Percentiles rank a stretch among this genome's conserved stretches.
phyloP scores from a whole-genome alignment of 2,888 invertebrate species.

The Itoplectis maculator region DNA sequence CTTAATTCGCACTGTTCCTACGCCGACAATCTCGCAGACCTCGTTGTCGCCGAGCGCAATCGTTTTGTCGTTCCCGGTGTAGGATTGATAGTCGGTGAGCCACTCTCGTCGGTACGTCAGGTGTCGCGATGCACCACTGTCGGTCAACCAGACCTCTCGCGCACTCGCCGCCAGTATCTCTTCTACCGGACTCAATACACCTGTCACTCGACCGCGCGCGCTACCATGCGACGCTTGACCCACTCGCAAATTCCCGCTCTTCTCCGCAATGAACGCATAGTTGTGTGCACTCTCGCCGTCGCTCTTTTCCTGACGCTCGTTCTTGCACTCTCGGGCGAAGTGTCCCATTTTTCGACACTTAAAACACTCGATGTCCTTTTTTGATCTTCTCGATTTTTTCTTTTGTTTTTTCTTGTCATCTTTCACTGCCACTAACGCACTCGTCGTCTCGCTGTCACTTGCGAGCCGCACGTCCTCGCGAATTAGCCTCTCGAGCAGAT shows the following conservation, averaged over 20 bases:
- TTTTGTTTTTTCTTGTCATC: neutral
- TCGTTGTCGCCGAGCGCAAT: neutral
- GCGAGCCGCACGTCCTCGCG: slow-evolving; percentile 50
- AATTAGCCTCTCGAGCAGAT: slow-evolving; percentile 55
- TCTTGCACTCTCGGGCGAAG: slow-evolving; percentile 7
- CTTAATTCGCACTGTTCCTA: neutral
- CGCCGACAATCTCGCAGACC: neutral
- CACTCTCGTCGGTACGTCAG: neutral
- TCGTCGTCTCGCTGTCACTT: slow-evolving; percentile 19
- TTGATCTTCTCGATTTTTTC: slow-evolving; percentile 3
- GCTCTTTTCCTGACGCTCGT: slow-evolving; percentile 34
- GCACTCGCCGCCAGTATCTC: slow-evolving; percentile 29
- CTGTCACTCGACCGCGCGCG: slow-evolving; percentile 17
- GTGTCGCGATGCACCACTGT: slow-evolving; percentile 9
- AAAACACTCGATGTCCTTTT: slow-evolving; percentile 23
- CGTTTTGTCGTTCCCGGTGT: neutral
- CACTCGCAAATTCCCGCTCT: neutral
- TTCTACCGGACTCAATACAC: neutral
- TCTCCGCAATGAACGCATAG: slow-evolving; percentile 8
- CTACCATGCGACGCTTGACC: neutral
- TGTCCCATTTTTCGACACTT: slow-evolving; percentile 31
- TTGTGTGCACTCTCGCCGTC: slow-evolving; percentile 24
- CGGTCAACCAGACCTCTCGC: slow-evolving; percentile 11
- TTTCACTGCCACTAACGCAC: slow-evolving; percentile 31
- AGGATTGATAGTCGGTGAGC: neutral